Conservation (phyloP, 1,140 invertebrate species). For the Carcinoscorpius rotundicauda region DNA sequence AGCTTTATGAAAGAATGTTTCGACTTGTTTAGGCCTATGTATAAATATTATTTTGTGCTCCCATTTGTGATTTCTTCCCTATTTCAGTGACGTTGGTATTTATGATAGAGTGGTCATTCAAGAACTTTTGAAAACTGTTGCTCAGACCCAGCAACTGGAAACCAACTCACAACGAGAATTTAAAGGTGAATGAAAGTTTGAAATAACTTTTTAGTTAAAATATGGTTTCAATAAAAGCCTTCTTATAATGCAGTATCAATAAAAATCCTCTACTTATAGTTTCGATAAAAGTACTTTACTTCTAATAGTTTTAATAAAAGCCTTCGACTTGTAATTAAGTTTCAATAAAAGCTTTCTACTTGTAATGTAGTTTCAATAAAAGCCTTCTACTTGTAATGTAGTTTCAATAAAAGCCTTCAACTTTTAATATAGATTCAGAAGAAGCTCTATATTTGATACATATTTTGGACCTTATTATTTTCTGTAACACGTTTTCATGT, state of each 20-base stretch:
- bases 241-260: not conserved
- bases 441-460: not conserved
- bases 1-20: no score
- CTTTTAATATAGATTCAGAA: not conserved
- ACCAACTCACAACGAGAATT: slow-evolving; percentile 73
- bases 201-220: not conserved
- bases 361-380: no score
- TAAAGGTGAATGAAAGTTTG: slow-evolving; percentile 50
- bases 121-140: slow-evolving; percentile 93
- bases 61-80: not conserved
- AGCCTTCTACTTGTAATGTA: no score
- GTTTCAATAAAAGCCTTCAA: no score
- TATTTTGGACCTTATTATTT: no score
- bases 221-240: not conserved
- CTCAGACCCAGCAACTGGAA: slow-evolving; percentile 90
- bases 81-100: slow-evolving; percentile 78
- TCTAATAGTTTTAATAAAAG: no score
- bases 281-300: not conserved
- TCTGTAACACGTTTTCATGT: not conserved
- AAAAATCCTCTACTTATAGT: no score
- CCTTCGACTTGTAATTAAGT: no score
- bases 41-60: no score
- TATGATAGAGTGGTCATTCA: slow-evolving; percentile 94
- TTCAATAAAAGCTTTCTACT: no score
- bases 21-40: no score